Evolutionary conservation across 2,113 vertebrate species (phyloP), one percentile per base, ranked within the genome.

Genomic region (Otus sunia): DNA sequence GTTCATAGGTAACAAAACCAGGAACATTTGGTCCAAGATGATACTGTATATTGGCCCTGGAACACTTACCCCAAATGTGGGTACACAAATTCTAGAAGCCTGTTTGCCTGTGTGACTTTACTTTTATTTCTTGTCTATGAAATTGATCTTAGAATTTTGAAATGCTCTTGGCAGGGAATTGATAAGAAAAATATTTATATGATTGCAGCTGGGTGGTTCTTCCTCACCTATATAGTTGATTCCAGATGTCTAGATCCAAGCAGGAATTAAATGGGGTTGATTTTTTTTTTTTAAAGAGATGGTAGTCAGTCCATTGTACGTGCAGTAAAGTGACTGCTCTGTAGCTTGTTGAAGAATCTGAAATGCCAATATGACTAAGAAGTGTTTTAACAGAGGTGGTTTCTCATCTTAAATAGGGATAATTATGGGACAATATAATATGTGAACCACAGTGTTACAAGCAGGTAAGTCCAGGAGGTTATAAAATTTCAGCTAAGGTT

Each of bases 121-220:
- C 6, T 85, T 96, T 95, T 90, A 47, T 86, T 95, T 86, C 62
- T 91, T 80, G 67, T 63, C 36, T 86, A 7, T 86, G 60, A 90
- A 92, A 91, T 37, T 81, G 73, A 80, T 95, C 50, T 92, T 88
- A 67, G 7, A 67, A 50, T 93, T 88, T 77, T 83, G 52, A 86
- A 78, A 80, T 86, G 32, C 53, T 93, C 36, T 93, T 97, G 86
- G 72, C 86, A 92, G 36, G 47, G 75, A 88, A 77, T 71, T 71
- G 41, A 25, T 88, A 86, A 83, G 72, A 90, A 95, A 93, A 96
- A 96, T 93, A 92, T 90, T 93, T 96, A 60, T 59, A 43, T 72
- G 77, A 78, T 96, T 93, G 92, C 86, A 92, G 72, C 45, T 91
- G 37, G 71, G 58, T 80, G 47, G 53, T 81, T 94, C 63, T 88